A percentile compares a stretch with the other conserved stretches of the same genome.
Evolutionary conservation across 2,888 invertebrate genomes (phyloP).

Genomic region (Leucozona laternaria): DNA sequence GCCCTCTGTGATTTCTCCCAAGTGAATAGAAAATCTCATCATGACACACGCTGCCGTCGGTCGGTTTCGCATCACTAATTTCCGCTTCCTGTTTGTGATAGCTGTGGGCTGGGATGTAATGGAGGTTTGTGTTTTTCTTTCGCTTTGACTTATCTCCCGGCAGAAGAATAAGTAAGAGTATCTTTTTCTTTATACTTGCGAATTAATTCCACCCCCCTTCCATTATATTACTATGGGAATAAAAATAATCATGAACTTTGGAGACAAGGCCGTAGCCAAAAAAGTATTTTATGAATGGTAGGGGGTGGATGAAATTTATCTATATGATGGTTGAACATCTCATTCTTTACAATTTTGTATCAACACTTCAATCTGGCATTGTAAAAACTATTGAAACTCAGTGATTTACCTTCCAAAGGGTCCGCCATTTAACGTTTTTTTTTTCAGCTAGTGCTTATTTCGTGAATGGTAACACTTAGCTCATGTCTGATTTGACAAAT

Average conservation of each 20-base stretch:
- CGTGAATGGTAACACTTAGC: too few relatives aligned
- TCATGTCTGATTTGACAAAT: too few relatives aligned
- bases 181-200: constrained; percentile 24
- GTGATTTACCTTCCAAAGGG: too few relatives aligned
- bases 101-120: constrained; percentile 18
- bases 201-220: constrained; percentile 42
- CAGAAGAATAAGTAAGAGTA: constrained; percentile 31
- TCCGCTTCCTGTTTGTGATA: constrained; percentile 70
- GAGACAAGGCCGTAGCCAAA: background rate
- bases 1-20: constrained; percentile 32
- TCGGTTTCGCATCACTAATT: constrained; percentile 71
- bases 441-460: too few relatives aligned
- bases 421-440: too few relatives aligned
- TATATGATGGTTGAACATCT: too few relatives aligned
- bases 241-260: constrained; percentile 22
- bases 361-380: too few relatives aligned
- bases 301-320: background rate
- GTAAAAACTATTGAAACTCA: too few relatives aligned
- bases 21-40: constrained; percentile 56
- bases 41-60: constrained; percentile 60
- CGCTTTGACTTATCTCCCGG: background rate
- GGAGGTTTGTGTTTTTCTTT: background rate
- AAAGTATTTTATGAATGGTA: background rate
- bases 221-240: background rate
- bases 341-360: too few relatives aligned